A percentile compares a stretch with the other conserved stretches of the same genome.
Conservation (phyloP, 2,888 invertebrate genomes). For the Clunio marinus region DNA sequence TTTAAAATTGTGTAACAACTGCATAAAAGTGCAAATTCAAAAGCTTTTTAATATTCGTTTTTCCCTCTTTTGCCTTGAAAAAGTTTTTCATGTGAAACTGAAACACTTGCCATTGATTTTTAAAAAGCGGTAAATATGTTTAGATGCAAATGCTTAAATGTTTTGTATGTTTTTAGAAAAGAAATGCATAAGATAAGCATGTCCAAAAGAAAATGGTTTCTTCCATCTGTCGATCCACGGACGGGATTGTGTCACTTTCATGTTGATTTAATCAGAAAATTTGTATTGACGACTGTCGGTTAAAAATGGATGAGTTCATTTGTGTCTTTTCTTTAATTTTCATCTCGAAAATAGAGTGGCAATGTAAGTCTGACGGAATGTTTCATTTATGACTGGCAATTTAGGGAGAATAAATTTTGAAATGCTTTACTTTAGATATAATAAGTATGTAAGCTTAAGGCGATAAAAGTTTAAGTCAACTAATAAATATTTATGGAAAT, state of each 20-base stretch:
- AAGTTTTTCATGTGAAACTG: too few species aligned
- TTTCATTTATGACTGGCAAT: too few species aligned
- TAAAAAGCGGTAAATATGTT: not conserved
- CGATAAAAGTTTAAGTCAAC: too few species aligned
- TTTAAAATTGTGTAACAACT: conserved; percentile 8
- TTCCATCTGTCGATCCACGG: not conserved
- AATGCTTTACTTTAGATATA: too few species aligned
- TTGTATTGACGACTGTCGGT: conserved; percentile 17
- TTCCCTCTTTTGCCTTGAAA: too few species aligned
- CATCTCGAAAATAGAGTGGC: not conserved
- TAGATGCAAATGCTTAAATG: conserved; percentile 1
- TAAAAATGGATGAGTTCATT: conserved; percentile 8
- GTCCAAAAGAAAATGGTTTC: too few species aligned
- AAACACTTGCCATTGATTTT: not conserved
- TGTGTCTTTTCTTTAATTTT: not conserved
- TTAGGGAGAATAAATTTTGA: too few species aligned
- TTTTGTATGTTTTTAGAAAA: not conserved
- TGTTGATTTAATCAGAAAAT: conserved; percentile 14
- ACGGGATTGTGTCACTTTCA: conserved; percentile 1
- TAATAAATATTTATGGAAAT: too few species aligned
- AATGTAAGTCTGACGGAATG: conserved; percentile 9
- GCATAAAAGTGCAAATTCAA: conserved; percentile 14
- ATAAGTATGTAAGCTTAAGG: too few species aligned
- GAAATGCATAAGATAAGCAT: too few species aligned
- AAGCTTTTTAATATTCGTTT: not conserved